Conservation (phyloP, 2,113 vertebrate genomes). For the Helogale parvula region DNA sequence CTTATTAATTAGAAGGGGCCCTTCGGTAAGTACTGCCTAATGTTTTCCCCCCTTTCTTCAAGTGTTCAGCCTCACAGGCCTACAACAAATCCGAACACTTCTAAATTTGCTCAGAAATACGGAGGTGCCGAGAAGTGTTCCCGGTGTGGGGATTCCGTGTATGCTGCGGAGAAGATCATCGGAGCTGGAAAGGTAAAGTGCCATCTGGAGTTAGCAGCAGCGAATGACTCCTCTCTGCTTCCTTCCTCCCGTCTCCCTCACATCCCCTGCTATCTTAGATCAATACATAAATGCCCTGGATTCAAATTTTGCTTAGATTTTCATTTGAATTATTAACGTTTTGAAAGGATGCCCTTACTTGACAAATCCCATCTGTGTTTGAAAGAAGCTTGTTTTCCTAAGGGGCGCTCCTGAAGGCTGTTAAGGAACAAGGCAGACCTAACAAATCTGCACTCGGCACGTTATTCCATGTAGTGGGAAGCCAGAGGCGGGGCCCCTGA, state of each 20-base stretch:
- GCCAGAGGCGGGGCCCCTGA: background rate
- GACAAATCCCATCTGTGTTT: background rate
- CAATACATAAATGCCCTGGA: background rate
- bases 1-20: background rate
- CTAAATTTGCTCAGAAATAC: conserved; percentile 96
- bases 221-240: background rate
- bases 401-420: background rate
- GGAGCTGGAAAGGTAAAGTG: conserved; percentile 95
- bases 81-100: conserved; percentile 94
- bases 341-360: background rate
- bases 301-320: background rate
- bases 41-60: background rate
- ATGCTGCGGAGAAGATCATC: conserved; percentile 96
- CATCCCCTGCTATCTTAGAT: background rate
- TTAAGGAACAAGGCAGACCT: background rate
- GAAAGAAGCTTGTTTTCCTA: conserved; percentile 10
- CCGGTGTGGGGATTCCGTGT: conserved; percentile 94
- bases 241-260: background rate
- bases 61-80: conserved; percentile 88
- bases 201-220: background rate
- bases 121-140: conserved; percentile 95
- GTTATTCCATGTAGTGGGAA: background rate
- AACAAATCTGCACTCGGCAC: background rate
- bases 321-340: background rate
- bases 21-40: background rate